Evolutionary conservation across 2,113 vertebrate species (phyloP).

Genomic region (Dromiciops gliroides): DNA sequence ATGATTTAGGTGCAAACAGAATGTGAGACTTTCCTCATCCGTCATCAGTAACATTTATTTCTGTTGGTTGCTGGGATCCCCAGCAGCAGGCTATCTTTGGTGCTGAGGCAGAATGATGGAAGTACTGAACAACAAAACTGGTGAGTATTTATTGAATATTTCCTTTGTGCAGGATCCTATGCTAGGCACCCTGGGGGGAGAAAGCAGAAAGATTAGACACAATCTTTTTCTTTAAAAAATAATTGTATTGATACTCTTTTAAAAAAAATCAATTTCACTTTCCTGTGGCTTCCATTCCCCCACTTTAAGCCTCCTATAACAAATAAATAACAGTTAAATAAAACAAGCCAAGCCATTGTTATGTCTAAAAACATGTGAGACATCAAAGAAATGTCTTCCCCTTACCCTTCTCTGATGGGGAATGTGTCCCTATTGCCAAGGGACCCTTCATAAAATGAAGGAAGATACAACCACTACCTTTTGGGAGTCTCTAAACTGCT

Average conservation of each 20-base stretch:
- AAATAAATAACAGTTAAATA: not conserved
- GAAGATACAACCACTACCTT: not conserved
- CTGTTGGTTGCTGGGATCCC: not conserved
- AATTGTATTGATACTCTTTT: not conserved
- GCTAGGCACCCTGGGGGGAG: not conserved
- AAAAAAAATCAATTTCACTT: not conserved
- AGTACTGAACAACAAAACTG: not conserved
- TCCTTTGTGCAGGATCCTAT: not conserved
- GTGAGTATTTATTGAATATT: not conserved
- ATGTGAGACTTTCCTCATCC: not conserved
- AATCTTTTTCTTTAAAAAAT: not conserved
- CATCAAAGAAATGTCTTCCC: not conserved
- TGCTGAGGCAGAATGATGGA: not conserved
- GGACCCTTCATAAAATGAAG: not conserved
- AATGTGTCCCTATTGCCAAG: not conserved
- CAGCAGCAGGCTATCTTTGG: not conserved
- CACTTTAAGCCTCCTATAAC: not conserved
- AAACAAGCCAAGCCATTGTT: not conserved
- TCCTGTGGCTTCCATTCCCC: not conserved
- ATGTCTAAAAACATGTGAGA: not conserved
- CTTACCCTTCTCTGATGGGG: not conserved
- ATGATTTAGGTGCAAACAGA: not conserved
- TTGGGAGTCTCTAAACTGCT: not conserved
- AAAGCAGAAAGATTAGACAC: not conserved
- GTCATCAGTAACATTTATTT: not conserved